phyloP scores from a whole-genome alignment of 2,797 vertebrate genomes.

The Smutsia temminckii region DNA sequence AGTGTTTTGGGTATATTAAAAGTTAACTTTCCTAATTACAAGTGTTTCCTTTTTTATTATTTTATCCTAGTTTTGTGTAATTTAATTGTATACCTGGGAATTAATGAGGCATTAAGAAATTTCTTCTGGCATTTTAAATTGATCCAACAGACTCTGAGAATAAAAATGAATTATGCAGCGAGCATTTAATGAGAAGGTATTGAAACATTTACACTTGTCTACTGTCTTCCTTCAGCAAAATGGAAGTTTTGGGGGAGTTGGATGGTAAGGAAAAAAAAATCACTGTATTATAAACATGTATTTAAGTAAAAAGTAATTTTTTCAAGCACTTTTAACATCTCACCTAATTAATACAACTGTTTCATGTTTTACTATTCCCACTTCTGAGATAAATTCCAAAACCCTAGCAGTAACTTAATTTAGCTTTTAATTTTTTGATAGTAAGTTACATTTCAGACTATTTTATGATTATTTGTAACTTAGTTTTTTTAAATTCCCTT shows the following conservation, averaged over 20 bases:
- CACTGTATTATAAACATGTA: not conserved
- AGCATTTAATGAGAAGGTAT: constrained; percentile 26
- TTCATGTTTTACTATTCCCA: not conserved
- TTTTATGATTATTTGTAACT: not conserved
- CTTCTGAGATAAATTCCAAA: not conserved
- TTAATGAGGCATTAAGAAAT: constrained; percentile 54
- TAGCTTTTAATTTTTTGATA: not conserved
- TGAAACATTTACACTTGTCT: constrained; percentile 38
- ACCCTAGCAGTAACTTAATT: not conserved
- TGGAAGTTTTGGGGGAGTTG: not conserved
- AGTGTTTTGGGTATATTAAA: constrained; percentile 43
- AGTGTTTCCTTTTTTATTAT: constrained; percentile 37
- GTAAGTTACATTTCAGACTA: not conserved
- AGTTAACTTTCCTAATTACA: constrained; percentile 42
- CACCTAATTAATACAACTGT: not conserved
- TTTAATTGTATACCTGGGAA: constrained; percentile 39
- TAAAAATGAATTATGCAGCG: constrained; percentile 49
- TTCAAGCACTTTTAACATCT: not conserved
- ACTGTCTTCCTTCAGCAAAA: constrained; percentile 7
- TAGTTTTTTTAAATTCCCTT: not conserved
- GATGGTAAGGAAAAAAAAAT: not conserved
- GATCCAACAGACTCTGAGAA: constrained; percentile 42
- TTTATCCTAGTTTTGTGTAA: constrained; percentile 27
- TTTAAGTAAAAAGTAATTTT: not conserved
- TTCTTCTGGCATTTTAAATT: constrained; percentile 60